These are phyloP conservation scores for Ophion slaviceki DNA, from an alignment of 2,888 invertebrate genomes.

Conservation along the genomic window DNA sequence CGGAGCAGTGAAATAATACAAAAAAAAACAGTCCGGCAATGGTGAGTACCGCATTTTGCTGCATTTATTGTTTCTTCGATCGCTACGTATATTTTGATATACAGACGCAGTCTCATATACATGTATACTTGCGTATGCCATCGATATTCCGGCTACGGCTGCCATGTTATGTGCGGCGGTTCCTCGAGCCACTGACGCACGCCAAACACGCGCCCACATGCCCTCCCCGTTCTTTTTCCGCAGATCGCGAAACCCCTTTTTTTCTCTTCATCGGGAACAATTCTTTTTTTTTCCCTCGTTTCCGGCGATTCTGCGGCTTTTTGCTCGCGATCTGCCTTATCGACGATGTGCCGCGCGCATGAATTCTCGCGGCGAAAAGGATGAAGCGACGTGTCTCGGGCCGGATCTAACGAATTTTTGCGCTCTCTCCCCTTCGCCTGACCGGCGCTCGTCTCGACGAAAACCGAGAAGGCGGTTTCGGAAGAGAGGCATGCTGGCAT, in stretches of 20 bases:
- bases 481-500: neutral
- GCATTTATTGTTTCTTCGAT: slow-evolving; percentile 21
- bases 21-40: slow-evolving; percentile 58
- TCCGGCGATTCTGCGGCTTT: slow-evolving; percentile 21
- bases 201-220: slow-evolving; percentile 65
- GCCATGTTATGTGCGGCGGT: slow-evolving; percentile 62
- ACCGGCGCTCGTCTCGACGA: neutral
- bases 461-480: slow-evolving; percentile 2
- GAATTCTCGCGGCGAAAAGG: slow-evolving; percentile 34
- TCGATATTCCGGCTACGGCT: slow-evolving; percentile 54
- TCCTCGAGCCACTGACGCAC: slow-evolving; percentile 72
- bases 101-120: neutral
- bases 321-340: slow-evolving; percentile 40
- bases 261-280: neutral
- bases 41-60: slow-evolving; percentile 52
- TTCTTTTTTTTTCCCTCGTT: slow-evolving; percentile 44
- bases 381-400: neutral
- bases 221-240: slow-evolving; percentile 66
- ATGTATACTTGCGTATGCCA: slow-evolving; percentile 18
- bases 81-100: neutral
- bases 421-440: neutral
- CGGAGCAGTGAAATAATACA: slow-evolving; percentile 30
- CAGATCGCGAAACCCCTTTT: neutral
- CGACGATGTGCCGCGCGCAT: slow-evolving; percentile 45
- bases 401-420: slow-evolving; percentile 42